phyloP scores from a whole-genome alignment of 2,113 vertebrate species.

The Notarius lentiginosus region DNA sequence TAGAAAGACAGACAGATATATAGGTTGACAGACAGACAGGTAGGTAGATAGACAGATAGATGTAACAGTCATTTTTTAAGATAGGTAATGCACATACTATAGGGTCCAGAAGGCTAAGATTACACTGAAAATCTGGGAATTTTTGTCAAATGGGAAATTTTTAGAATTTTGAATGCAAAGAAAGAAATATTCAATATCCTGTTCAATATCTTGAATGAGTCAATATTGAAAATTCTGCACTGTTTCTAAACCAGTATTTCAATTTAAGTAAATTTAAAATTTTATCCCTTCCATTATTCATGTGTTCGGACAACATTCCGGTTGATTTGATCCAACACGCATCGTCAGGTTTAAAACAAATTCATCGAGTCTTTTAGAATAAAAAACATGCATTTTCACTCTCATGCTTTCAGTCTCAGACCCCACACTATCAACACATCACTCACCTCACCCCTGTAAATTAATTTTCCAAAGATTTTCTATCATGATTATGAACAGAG shows the following conservation, averaged over 20 bases:
- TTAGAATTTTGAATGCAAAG: not conserved
- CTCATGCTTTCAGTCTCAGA: too few relatives aligned
- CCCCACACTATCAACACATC: not conserved
- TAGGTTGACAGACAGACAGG: not conserved
- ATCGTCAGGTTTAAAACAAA: too few relatives aligned
- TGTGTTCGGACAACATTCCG: not conserved
- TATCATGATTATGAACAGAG: not conserved
- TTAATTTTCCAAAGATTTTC: not conserved
- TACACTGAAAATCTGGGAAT: too few relatives aligned
- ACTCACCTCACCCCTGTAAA: not conserved
- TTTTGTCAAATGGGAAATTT: not conserved
- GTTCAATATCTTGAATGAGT: too few relatives aligned
- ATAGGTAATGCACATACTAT: not conserved
- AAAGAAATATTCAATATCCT: not conserved
- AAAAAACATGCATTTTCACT: not conserved
- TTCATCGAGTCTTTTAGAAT: too few relatives aligned
- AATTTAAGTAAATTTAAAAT: too few relatives aligned
- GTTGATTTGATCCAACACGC: too few relatives aligned
- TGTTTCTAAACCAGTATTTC: not conserved
- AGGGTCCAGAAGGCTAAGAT: not conserved
- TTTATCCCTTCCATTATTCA: not conserved
- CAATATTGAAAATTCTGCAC: not conserved
- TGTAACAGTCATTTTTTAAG: not conserved
- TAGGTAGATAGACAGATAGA: not conserved
- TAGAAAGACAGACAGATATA: not conserved